Evolutionary conservation across 2,113 vertebrate species (phyloP), one percentile per base, ranked within the genome.

Genomic region (Ciconia boyciana): DNA sequence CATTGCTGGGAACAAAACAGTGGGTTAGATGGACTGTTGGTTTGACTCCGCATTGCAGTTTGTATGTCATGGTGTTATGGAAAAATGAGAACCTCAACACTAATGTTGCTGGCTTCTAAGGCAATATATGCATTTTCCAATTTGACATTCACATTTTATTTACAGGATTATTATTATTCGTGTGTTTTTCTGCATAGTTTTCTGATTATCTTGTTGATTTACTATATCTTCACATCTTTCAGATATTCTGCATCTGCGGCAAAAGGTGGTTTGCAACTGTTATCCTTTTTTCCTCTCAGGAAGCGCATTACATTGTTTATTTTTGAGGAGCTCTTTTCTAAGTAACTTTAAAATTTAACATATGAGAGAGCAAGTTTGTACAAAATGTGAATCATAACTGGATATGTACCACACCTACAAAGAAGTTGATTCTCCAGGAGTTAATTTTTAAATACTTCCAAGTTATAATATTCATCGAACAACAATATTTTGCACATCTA

Each of bases 51-150:
- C 3, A 0, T 39, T 64, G 49, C 29, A 43, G 12, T 55, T 36
- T 1, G 0, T 19, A 12, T 25, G 16, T 69, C 54, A 48, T 4
- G 6, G 22, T 61, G 19, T n/a, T 58, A 44, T 3, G 11, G 41
- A 70, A 62, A 32, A 81, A 69, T 55, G 12, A 81, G n/a, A 69
- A 75, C 10, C 9, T 62, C 16, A 52, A 2, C 28, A 64, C 13
- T 14, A 46, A 61, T 26, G 21, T 26, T 64, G 10, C n/a, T 91
- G 44, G 6, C 34, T 87, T 77, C 36, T 65, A 52, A 78, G 43
- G 60, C 20, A 78, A 65, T 24, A 32, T 14, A 49, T 49, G 10
- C 13, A 24, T 78, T 66, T 89, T 92, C 34, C 46, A 82, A 54
- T 75, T 41, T 32, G 60, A 62, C 19, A 32, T 46, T 81, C 3